Conservation (phyloP, 2,113 vertebrate species). For the Mastomys coucha region DNA sequence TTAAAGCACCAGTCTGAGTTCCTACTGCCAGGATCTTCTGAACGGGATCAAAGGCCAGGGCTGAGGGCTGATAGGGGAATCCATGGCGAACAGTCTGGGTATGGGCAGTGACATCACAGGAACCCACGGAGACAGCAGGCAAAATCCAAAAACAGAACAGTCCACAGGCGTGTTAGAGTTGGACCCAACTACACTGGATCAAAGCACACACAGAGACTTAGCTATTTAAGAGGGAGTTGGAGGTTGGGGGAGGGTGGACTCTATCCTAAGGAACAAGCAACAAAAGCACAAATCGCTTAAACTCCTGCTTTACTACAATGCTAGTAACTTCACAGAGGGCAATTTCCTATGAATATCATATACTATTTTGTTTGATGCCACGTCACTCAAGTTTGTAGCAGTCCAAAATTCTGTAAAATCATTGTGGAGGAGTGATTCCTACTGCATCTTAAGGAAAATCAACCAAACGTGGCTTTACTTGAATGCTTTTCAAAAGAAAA, state of each 20-base stretch:
- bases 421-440: conserved; percentile 19
- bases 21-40: conserved; percentile 99
- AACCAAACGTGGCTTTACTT: neutral
- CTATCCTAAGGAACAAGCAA: neutral
- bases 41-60: conserved; percentile 99
- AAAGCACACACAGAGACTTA: conserved; percentile 50
- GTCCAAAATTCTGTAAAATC: conserved; percentile 45
- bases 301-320: neutral
- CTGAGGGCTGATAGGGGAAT: conserved; percentile 98
- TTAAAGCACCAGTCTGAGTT: conserved; percentile 96
- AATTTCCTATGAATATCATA: neutral
- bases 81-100: conserved; percentile 98
- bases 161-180: conserved; percentile 72
- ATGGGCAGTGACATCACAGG: conserved; percentile 76
- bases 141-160: conserved; percentile 76
- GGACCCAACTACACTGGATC: neutral
- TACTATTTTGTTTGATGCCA: neutral
- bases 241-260: neutral
- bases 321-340: neutral
- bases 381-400: conserved; percentile 5
- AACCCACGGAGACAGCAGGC: conserved; percentile 63
- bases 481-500: conserved; percentile 40
- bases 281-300: neutral
- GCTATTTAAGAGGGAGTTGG: neutral
- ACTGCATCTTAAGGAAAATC: conserved; percentile 27